A percentile compares a stretch with the other conserved stretches of the same genome.
Evolutionary conservation across 2,113 vertebrate species (phyloP).

Genomic region (Sardina pilchardus): DNA sequence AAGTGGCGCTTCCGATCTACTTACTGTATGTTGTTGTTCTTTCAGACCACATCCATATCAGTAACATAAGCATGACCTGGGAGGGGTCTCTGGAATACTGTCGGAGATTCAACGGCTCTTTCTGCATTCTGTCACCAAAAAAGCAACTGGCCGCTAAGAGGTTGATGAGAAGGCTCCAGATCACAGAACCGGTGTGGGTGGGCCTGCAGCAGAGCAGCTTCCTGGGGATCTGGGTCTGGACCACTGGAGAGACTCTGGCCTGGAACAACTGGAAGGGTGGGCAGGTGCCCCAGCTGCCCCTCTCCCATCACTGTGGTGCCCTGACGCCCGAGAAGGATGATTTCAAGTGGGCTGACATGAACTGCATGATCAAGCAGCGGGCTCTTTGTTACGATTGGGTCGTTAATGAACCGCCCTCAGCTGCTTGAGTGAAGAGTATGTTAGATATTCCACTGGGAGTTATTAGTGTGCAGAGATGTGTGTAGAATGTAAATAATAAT

Average conservation of each 20-base stretch:
- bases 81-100: slow-evolving; percentile 54
- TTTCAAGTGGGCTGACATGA: slow-evolving; percentile 46
- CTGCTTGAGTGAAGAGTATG: too few relatives aligned
- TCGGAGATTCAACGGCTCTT: background rate
- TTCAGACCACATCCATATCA: slow-evolving; percentile 39
- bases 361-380: slow-evolving; percentile 29
- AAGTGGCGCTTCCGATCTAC: too few relatives aligned
- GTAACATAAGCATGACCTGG: background rate
- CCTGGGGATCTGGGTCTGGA: slow-evolving; percentile 68
- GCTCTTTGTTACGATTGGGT: slow-evolving; percentile 17
- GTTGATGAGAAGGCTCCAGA: rapidly evolving
- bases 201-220: slow-evolving; percentile 62
- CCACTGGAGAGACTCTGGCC: slow-evolving; percentile 24
- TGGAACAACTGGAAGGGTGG: slow-evolving; percentile 47
- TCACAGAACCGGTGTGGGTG: slow-evolving; percentile 54
- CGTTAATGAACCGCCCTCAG: too few relatives aligned
- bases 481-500: too few relatives aligned
- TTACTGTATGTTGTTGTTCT: too few relatives aligned
- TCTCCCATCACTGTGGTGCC: slow-evolving; percentile 52
- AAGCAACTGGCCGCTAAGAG: slow-evolving; percentile 27
- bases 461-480: too few relatives aligned
- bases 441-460: too few relatives aligned
- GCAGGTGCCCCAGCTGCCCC: background rate
- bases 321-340: background rate
- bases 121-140: slow-evolving; percentile 26